Conservation (phyloP, 2,888 invertebrate genomes). For the Pardosa pseudoannulata region DNA sequence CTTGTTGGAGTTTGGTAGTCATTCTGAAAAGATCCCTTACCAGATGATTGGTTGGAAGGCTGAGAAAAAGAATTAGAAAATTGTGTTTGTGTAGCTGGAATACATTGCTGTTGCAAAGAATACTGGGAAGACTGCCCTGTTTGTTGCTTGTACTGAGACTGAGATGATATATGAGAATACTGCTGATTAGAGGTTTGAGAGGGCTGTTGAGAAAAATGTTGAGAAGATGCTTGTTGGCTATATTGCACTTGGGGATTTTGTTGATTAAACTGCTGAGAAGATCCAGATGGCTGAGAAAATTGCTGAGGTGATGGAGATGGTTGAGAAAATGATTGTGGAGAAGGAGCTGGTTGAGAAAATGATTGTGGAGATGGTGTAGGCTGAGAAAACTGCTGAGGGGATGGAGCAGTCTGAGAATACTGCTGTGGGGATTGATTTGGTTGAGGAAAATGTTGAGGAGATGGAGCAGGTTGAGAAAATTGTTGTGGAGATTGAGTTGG, state of each 20-base stretch:
- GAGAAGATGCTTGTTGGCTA: slow-evolving; percentile 16
- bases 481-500: slow-evolving; percentile 30
- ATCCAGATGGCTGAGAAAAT: background rate
- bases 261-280: slow-evolving; percentile 46
- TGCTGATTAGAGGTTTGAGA: background rate
- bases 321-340: slow-evolving; percentile 30
- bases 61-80: slow-evolving; percentile 47
- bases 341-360: slow-evolving; percentile 20
- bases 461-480: background rate
- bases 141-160: slow-evolving; percentile 42
- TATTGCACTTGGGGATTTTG: background rate
- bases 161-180: background rate
- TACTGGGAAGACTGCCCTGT: slow-evolving; percentile 45
- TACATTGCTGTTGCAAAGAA: slow-evolving; percentile 26
- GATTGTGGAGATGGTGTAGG: slow-evolving; percentile 38
- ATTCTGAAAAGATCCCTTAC: slow-evolving; percentile 41
- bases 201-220: slow-evolving; percentile 45
- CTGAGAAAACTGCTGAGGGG: slow-evolving; percentile 38
- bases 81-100: slow-evolving; percentile 13
- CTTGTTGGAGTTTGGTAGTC: slow-evolving; percentile 43
- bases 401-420: slow-evolving; percentile 2
- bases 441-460: slow-evolving; percentile 28
- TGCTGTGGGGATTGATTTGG: slow-evolving; percentile 26
- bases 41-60: slow-evolving; percentile 25
- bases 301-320: slow-evolving; percentile 27